Evolutionary conservation across 2,797 vertebrate species (phyloP), one percentile per base, ranked within the genome.

Genomic region (Enteromius mattozi): DNA sequence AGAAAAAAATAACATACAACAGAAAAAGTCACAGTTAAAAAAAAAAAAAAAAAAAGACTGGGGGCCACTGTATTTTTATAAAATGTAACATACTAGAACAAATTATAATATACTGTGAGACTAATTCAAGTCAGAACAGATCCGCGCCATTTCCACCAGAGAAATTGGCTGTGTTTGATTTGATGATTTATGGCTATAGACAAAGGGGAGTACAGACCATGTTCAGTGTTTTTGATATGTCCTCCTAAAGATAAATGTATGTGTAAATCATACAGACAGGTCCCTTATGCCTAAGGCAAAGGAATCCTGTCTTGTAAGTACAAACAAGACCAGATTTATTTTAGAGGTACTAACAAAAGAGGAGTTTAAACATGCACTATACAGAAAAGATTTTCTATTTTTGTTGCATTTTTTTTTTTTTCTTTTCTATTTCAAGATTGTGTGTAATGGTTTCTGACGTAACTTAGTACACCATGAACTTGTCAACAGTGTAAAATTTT

Each of bases 141-240:
- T 37, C 14, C 21, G 0, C n/a, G 42, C 12, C 42, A n/a, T 80
- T 80, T 80, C 61, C 42, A 16, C 40, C 14, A 78, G 56, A 63
- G 56, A 78, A 45, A 27, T 17, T 2, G 30, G 17, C 47, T 51
- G 17, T 61, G 37, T 56, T 68, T 51, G 74, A 63, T 49, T 40
- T 51, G 0, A 79, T 77, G 35, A 35, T 77, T 78, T 54, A 65
- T 49, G 47, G 19, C 49, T 51, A 4, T 7, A n/a, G 21, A 45
- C 70, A 47, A 65, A 65, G 16, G 1, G 40, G 19, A 8, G 63
- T 66, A 54, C 61, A 79, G 27, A 49, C 61, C 21, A 45, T n/a
- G 42, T 79, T n/a, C 17, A 24, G 19, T 35, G 82, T 21, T 63
- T 78, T 78, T 81, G 33, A 69, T 54, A 40, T 24, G 30, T 54